Evolutionary conservation across 2,888 invertebrate species (phyloP).

Genomic region (Drosophila eohydei): DNA sequence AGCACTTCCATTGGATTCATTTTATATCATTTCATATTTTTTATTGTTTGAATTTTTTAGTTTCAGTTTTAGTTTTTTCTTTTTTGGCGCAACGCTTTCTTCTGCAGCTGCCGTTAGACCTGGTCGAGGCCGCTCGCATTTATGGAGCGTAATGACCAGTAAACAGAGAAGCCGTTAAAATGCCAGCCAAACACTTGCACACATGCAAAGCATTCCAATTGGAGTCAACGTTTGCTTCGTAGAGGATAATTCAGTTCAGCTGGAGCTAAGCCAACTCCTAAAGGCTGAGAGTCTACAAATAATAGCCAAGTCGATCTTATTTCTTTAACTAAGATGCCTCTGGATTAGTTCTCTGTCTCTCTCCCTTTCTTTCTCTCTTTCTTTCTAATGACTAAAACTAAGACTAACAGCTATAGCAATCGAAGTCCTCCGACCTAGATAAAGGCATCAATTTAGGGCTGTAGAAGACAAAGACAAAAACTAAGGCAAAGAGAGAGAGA

Average conservation of each 20-base stretch:
- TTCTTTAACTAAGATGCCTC: too few species aligned
- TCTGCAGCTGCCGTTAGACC: slow-evolving; percentile 46
- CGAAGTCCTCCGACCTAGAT: too few species aligned
- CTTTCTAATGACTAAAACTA: too few species aligned
- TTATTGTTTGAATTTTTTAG: slow-evolving; percentile 12
- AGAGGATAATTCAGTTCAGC: background rate
- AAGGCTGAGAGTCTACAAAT: background rate
- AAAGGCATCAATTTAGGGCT: too few species aligned
- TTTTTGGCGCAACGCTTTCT: slow-evolving; percentile 65
- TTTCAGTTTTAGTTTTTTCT: slow-evolving; percentile 1
- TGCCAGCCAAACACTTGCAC: background rate
- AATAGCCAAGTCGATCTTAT: too few species aligned
- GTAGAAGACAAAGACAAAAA: background rate
- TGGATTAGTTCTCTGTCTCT: background rate
- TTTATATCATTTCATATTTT: slow-evolving; percentile 45
- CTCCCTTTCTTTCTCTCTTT: background rate
- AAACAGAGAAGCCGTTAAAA: slow-evolving; percentile 27
- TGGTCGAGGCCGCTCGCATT: slow-evolving; percentile 54
- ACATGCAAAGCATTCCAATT: background rate
- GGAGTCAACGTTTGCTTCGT: background rate
- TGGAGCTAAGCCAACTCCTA: background rate
- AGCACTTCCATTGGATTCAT: slow-evolving; percentile 53
- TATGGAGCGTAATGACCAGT: slow-evolving; percentile 59
- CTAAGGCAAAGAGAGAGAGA: background rate
- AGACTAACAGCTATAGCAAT: too few species aligned